Percentiles rank a stretch among this genome's conserved stretches.
These are phyloP conservation scores for Colossoma macropomum DNA, from an alignment of 2,113 vertebrate genomes.

Conservation along the genomic window DNA sequence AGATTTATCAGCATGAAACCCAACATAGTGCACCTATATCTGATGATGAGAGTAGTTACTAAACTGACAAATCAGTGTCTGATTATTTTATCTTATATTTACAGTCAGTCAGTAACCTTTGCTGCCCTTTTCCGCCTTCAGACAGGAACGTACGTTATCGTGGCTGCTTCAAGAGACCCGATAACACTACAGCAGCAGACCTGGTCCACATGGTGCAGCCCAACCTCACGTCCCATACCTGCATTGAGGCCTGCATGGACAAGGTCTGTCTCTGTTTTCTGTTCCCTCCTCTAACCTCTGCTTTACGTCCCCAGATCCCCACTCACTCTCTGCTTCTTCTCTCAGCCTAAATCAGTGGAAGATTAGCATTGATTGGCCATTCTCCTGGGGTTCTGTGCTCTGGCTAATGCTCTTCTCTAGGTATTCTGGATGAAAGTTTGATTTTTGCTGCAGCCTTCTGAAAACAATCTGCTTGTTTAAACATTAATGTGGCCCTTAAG, in stretches of 20 bases:
- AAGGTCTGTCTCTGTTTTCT: conserved; percentile 74
- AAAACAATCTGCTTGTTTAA: conserved; percentile 53
- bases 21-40: too few relatives aligned
- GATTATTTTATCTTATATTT: not conserved
- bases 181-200: conserved; percentile 78
- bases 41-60: too few relatives aligned
- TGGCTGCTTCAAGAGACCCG: conserved; percentile 83
- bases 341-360: conserved; percentile 11
- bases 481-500: conserved; percentile 48
- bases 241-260: conserved; percentile 84
- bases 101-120: not conserved
- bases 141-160: conserved; percentile 82
- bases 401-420: not conserved
- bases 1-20: too few relatives aligned
- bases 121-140: conserved; percentile 59
- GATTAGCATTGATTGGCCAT: conserved; percentile 43
- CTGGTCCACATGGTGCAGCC: conserved; percentile 73
- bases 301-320: not conserved
- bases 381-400: not conserved
- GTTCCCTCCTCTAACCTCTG: not conserved
- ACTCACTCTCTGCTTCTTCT: not conserved
- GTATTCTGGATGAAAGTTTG: conserved; percentile 21
- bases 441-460: conserved; percentile 30
- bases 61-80: too few relatives aligned
- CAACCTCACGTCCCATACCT: conserved; percentile 83